A percentile compares a stretch with the other conserved stretches of the same genome.
phyloP scores from a whole-genome alignment of 2,113 vertebrate species.

The Cheilinus undulatus region DNA sequence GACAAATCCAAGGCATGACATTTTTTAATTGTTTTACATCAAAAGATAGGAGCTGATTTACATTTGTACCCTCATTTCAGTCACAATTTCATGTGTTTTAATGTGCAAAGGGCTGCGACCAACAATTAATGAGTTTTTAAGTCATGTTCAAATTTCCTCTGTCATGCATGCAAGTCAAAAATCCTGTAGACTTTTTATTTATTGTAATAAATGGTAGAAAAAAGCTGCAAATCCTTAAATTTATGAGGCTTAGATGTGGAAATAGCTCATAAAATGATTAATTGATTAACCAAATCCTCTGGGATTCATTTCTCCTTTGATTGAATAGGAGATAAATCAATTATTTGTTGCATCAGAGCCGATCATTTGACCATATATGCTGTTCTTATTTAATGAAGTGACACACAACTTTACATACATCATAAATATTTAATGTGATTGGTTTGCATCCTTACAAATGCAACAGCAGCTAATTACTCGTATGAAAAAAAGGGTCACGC shows the following conservation, averaged over 20 bases:
- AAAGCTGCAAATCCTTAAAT: background rate
- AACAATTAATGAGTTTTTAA: background rate
- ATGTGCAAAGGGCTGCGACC: background rate
- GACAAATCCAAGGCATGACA: background rate
- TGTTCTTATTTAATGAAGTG: slow-evolving; percentile 17
- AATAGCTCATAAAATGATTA: background rate
- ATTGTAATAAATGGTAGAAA: background rate
- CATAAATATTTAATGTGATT: slow-evolving; percentile 46
- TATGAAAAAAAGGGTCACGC: slow-evolving; percentile 68
- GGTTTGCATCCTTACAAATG: slow-evolving; percentile 66
- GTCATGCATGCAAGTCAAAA: too few relatives aligned
- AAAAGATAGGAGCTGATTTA: background rate
- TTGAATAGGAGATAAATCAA: slow-evolving; percentile 5
- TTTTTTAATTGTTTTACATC: slow-evolving; percentile 2
- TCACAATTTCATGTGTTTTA: background rate
- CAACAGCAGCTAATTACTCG: slow-evolving; percentile 75
- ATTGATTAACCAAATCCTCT: background rate
- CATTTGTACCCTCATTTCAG: background rate
- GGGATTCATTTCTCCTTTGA: background rate
- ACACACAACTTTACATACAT: slow-evolving; percentile 28
- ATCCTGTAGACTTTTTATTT: background rate
- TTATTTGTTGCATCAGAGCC: too few relatives aligned
- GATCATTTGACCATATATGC: too few relatives aligned
- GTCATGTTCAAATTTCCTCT: background rate
- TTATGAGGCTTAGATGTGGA: background rate